Percentiles rank a stretch among this genome's conserved stretches.
These are phyloP conservation scores for Creontiades dilutus DNA, from an alignment of 2,888 invertebrate species.

Conservation along the genomic window DNA sequence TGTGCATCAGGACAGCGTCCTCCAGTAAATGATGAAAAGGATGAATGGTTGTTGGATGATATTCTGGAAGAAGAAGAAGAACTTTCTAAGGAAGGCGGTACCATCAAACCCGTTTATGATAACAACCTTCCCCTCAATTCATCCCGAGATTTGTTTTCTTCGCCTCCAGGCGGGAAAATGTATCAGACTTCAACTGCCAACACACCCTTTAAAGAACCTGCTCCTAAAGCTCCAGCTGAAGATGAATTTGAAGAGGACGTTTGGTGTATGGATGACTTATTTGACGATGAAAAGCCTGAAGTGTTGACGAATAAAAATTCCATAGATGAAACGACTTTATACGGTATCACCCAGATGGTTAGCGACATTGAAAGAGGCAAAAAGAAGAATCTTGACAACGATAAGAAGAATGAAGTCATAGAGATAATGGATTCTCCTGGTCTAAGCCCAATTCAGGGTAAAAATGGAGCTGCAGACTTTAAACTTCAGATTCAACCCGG, in stretches of 20 bases:
- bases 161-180: constrained; percentile 8
- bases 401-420: not conserved
- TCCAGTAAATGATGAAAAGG: not conserved
- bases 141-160: constrained; percentile 40
- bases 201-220: not conserved
- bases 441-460: not conserved
- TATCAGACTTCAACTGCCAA: not conserved
- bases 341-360: constrained; percentile 74
- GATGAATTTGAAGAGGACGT: constrained; percentile 15
- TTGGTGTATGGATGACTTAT: constrained; percentile 72
- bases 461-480: too few relatives aligned
- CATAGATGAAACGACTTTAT: constrained; percentile 46
- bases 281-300: constrained; percentile 67
- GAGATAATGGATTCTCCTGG: constrained; percentile 12
- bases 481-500: too few relatives aligned
- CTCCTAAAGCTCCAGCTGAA: not conserved
- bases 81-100: not conserved
- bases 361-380: constrained; percentile 74
- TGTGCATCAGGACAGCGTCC: not conserved
- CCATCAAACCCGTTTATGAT: not conserved
- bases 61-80: constrained; percentile 63
- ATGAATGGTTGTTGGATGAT: constrained; percentile 56
- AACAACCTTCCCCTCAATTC: not conserved
- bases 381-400: not conserved
- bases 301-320: not conserved